phyloP scores from a whole-genome alignment of 2,888 invertebrate species.

The Xanthia icteritia region DNA sequence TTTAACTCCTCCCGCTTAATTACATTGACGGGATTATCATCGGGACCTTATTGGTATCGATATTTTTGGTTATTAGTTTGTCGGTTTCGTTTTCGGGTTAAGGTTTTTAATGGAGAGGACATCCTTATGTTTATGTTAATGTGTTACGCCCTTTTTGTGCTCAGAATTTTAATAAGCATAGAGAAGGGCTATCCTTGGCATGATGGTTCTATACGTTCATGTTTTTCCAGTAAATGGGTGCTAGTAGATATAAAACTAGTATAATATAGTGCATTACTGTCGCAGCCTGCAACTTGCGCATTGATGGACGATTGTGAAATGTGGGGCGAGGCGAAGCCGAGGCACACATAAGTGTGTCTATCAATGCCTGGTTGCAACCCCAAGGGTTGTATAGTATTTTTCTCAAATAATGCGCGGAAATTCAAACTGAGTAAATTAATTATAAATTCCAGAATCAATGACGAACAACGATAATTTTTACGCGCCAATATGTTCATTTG shows the following conservation, averaged over 20 bases:
- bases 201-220: background rate
- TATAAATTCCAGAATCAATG: too few species aligned
- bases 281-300: too few species aligned
- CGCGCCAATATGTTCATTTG: too few species aligned
- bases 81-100: constrained; percentile 31
- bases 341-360: too few species aligned
- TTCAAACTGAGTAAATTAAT: too few species aligned
- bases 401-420: too few species aligned
- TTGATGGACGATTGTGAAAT: too few species aligned
- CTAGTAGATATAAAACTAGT: background rate
- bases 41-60: constrained; percentile 58
- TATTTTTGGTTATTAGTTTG: constrained; percentile 59
- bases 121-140: constrained; percentile 57
- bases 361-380: too few species aligned
- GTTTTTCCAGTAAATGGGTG: background rate
- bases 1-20: constrained; percentile 78
- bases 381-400: too few species aligned
- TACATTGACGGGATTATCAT: constrained; percentile 74
- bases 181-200: constrained; percentile 12
- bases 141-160: constrained; percentile 53
- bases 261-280: too few species aligned
- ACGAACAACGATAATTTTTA: too few species aligned
- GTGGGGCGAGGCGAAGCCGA: too few species aligned
- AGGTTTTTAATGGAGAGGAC: constrained; percentile 47
- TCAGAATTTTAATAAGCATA: constrained; percentile 40